These are phyloP conservation scores for Palloptera scutellata DNA, from an alignment of 2,888 invertebrate genomes.

Conservation along the genomic window DNA sequence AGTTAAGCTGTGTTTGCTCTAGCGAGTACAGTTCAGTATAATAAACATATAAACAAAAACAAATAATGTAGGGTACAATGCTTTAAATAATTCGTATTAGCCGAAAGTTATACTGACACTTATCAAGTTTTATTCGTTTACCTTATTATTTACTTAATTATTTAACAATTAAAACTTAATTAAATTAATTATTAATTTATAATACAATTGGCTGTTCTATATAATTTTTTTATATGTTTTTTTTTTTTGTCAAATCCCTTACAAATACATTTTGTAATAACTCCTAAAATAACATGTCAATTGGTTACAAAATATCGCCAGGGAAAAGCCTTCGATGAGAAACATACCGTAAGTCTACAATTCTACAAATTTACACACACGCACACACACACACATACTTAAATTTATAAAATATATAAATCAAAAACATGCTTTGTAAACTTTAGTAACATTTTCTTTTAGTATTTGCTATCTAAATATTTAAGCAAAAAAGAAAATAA, in stretches of 20 bases:
- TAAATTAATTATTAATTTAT: slow-evolving; percentile 11
- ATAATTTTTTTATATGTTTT: slow-evolving; percentile 30
- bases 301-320: slow-evolving; percentile 41
- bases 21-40: not conserved
- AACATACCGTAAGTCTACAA: slow-evolving; percentile 54
- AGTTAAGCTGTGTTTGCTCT: slow-evolving; percentile 37
- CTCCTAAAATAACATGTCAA: slow-evolving; percentile 33
- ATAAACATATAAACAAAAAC: not conserved
- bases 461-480: not conserved
- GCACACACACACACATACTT: slow-evolving; percentile 24
- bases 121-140: not conserved
- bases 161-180: no score
- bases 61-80: slow-evolving; percentile 11
- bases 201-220: slow-evolving; percentile 36
- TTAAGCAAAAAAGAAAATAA: no score
- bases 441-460: not conserved
- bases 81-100: slow-evolving; percentile 13
- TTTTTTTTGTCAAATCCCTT: slow-evolving; percentile 24
- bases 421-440: not conserved
- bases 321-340: slow-evolving; percentile 60
- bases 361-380: slow-evolving; percentile 25
- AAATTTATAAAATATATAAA: slow-evolving; percentile 6
- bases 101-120: slow-evolving; percentile 12
- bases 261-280: slow-evolving; percentile 33
- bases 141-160: slow-evolving; percentile 3